Percentiles rank a stretch among this genome's conserved stretches.
These are phyloP conservation scores for Troides aeacus DNA, from an alignment of 2,888 invertebrate species.

Conservation along the genomic window DNA sequence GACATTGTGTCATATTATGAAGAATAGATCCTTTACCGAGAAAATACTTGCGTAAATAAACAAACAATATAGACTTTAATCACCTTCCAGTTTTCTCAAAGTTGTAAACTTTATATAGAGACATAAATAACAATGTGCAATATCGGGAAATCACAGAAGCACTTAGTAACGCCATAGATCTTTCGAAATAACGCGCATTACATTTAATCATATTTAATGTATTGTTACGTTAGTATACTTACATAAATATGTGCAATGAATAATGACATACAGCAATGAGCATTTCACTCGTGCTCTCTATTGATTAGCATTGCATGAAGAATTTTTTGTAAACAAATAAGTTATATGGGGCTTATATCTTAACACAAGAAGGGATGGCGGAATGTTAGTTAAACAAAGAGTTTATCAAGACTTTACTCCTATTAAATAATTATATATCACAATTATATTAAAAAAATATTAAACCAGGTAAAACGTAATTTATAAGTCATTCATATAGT, in stretches of 20 bases:
- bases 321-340: no score
- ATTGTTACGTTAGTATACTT: background rate
- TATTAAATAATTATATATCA: no score
- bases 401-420: no score
- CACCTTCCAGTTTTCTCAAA: background rate
- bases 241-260: background rate
- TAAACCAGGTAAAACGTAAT: no score
- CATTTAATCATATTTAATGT: background rate
- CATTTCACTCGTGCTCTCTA: no score
- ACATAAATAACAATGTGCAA: conserved; percentile 3
- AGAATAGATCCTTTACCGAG: conserved; percentile 21
- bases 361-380: no score
- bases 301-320: no score
- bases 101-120: conserved; percentile 5
- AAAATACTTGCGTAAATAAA: conserved; percentile 28
- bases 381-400: no score
- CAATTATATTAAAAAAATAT: no score
- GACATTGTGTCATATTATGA: conserved; percentile 28
- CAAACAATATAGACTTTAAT: conserved; percentile 19
- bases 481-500: no score
- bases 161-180: background rate
- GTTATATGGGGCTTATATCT: no score
- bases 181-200: conserved; percentile 5
- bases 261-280: background rate
- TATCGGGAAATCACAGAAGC: conserved; percentile 9